Base-by-base conservation (phyloP, 2,797 vertebrate species). In the Cossypha niveicapilla region DNA sequence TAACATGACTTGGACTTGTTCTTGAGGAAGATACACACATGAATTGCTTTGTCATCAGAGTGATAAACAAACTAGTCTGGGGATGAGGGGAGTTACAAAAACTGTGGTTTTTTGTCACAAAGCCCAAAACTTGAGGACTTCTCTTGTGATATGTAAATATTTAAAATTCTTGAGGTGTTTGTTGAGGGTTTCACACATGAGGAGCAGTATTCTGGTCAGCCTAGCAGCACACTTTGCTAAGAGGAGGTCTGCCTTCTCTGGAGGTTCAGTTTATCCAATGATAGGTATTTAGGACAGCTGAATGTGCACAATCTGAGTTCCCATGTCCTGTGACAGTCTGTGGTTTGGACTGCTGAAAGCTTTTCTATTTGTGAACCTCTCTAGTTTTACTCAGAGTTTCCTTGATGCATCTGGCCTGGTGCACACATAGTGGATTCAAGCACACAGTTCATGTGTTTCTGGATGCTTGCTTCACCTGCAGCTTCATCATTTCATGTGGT, bases 241-340 rank as follows among this genome's bases (percentile, higher is more conserved):
- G 21, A 18, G 30, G 34, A 71, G 5, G 3, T 60, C 32, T 41
- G 7, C 19, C 32, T 63, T 76, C 30, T 93, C 50, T 73, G 60
- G 54, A 73, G 30, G 47, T 58, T 70, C 50, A 27, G 24, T 85
- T 79, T 65, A 24, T 75, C 12, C 5, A 4, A 10, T 32, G 32
- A 10, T 23, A 57, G 30, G 4, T 50, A 18, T 42, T 37, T 73
- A 71, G 32, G 22, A 17, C 3, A 66, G 56, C 27, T 73, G n/a
- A 66, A 32, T 0, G 0, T 41, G 34, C 37, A 7, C 1, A 2
- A 18, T 4, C 19, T 1, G 2, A 11, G 25, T 56, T 63, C 25
- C 30, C 50, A 23, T 45, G 9, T 51, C 21, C 44, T 86, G 34
- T 82, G 51, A 1, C 10, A 62, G 17, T 34, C 39, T 68, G 50